Percentiles rank a stretch among this genome's conserved stretches.
Evolutionary conservation across 2,888 invertebrate species (phyloP).

Genomic region (Drosophila melanosoma): DNA sequence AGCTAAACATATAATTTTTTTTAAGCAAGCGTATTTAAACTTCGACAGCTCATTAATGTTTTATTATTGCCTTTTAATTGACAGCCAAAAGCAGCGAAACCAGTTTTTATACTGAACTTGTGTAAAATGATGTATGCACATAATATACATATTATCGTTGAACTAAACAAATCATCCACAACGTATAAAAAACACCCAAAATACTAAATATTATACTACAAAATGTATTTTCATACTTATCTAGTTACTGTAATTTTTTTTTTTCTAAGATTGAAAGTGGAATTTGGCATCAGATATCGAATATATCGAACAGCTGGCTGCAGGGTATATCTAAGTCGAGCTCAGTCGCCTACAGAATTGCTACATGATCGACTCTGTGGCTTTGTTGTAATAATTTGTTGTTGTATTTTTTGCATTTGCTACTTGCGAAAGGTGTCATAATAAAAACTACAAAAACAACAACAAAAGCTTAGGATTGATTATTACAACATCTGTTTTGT

Average conservation of each 20-base stretch:
- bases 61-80: slow-evolving; percentile 56
- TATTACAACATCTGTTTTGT: slow-evolving; percentile 65
- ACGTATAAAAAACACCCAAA: too few species aligned
- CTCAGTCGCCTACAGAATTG: background rate
- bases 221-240: too few species aligned
- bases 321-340: background rate
- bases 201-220: too few species aligned
- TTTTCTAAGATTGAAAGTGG: too few species aligned
- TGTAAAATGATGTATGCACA: too few species aligned
- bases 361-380: background rate
- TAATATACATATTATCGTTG: background rate
- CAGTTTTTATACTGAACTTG: slow-evolving; percentile 42
- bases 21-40: background rate
- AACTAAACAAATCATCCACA: too few species aligned
- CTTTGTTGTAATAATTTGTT: slow-evolving; percentile 14
- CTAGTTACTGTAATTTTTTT: too few species aligned
- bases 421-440: slow-evolving; percentile 70
- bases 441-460: slow-evolving; percentile 36
- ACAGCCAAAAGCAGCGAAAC: slow-evolving; percentile 68
- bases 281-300: too few species aligned
- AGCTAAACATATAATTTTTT: background rate
- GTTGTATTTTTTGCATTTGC: slow-evolving; percentile 59
- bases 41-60: background rate
- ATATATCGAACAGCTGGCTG: background rate
- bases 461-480: slow-evolving; percentile 53